A percentile compares a stretch with the other conserved stretches of the same genome.
Conservation (phyloP, 1,140 invertebrate genomes). For the Mercenaria mercenaria region DNA sequence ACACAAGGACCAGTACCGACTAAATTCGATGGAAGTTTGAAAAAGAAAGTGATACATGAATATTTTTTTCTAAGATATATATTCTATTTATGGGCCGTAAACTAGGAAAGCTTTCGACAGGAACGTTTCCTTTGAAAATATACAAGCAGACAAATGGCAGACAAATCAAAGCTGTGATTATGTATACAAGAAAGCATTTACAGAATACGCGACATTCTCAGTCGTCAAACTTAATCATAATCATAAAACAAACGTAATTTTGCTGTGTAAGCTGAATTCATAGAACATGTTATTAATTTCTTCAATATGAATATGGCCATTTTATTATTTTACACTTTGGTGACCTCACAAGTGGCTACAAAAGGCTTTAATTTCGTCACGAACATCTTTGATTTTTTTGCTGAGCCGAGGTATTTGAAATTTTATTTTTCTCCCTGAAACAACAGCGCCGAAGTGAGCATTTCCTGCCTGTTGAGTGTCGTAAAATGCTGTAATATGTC, state of each 20-base stretch:
- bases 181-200: too few species aligned
- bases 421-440: not conserved
- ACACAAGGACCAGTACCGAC: too few species aligned
- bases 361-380: not conserved
- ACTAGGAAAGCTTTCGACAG: too few species aligned
- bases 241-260: too few species aligned
- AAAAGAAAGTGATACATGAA: too few species aligned
- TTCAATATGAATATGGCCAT: not conserved
- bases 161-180: too few species aligned
- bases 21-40: too few species aligned
- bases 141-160: too few species aligned
- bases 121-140: too few species aligned
- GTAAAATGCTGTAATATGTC: constrained; percentile 24
- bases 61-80: too few species aligned
- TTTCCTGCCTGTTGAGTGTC: not conserved
- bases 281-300: not conserved
- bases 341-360: not conserved
- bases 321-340: constrained; percentile 3
- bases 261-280: not conserved
- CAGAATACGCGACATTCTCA: not conserved
- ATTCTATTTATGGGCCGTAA: too few species aligned
- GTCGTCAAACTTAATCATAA: too few species aligned
- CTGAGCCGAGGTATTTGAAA: not conserved
- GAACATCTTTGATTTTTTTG: not conserved
- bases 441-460: not conserved